Percentiles rank a stretch among this genome's conserved stretches.
Conservation (phyloP, 2,888 invertebrate species). For the Trisateles emortualis region DNA sequence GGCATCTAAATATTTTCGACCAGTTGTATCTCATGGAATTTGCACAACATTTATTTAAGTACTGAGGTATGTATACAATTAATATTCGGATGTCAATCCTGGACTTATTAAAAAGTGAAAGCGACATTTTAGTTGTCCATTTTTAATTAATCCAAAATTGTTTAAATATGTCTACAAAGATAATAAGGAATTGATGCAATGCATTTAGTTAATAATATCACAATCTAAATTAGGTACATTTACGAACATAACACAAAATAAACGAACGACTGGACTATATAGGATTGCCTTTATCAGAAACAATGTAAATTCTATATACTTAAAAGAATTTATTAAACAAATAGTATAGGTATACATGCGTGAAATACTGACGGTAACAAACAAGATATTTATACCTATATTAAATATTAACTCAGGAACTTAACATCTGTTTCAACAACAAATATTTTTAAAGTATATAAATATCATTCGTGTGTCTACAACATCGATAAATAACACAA, state of each 20-base stretch:
- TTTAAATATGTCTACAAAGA: constrained; percentile 13
- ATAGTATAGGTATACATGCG: constrained; percentile 30
- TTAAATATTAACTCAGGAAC: constrained; percentile 15
- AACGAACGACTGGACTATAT: not conserved
- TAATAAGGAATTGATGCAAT: constrained; percentile 31
- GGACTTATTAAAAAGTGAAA: constrained; percentile 10
- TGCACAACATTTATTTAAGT: not conserved
- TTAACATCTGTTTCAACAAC: constrained; percentile 22
- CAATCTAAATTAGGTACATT: constrained; percentile 11
- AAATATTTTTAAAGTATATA: constrained; percentile 27
- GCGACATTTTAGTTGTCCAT: not conserved
- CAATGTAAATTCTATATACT: not conserved
- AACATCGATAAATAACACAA: constrained; percentile 34
- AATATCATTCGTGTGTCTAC: constrained; percentile 24
- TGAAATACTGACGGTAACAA: constrained; percentile 18
- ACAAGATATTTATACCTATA: constrained; percentile 21
- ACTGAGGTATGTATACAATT: not conserved
- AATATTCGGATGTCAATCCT: not conserved
- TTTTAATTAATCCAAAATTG: constrained; percentile 17
- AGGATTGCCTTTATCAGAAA: not conserved
- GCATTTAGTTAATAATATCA: constrained; percentile 18
- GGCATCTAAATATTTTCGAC: not conserved
- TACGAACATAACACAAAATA: not conserved
- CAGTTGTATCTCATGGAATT: not conserved
- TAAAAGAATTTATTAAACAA: not conserved